Evolutionary conservation across 2,888 invertebrate genomes (phyloP).

Genomic region (Drosophila atripex): DNA sequence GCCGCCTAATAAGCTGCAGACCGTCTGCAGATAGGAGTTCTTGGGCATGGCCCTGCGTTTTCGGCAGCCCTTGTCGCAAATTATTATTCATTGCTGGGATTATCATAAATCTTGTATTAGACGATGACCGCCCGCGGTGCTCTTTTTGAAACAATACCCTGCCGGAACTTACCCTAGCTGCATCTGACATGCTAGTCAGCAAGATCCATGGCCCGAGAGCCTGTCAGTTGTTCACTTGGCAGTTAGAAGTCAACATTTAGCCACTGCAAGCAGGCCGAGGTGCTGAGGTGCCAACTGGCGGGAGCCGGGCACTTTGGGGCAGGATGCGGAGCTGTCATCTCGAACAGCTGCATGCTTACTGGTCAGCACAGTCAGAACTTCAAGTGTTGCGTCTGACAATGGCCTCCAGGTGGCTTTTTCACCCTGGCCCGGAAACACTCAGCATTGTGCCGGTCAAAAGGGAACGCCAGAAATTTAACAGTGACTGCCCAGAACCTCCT

Average conservation of each 20-base stretch:
- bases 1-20: constrained; percentile 56
- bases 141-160: background rate
- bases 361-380: constrained; percentile 24
- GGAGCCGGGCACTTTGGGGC: constrained; percentile 14
- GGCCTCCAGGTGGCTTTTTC: constrained; percentile 41
- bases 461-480: constrained; percentile 8
- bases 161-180: constrained; percentile 42
- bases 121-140: constrained; percentile 1
- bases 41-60: constrained; percentile 37
- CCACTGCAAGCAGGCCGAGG: constrained; percentile 26
- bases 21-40: background rate
- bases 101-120: constrained; percentile 49
- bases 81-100: constrained; percentile 69
- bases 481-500: background rate
- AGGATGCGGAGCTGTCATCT: background rate
- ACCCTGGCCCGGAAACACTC: constrained; percentile 24
- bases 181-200: constrained; percentile 48
- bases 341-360: constrained; percentile 10
- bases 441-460: constrained; percentile 5
- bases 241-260: constrained; percentile 35
- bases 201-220: constrained; percentile 47
- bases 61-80: constrained; percentile 44
- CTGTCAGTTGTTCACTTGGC: constrained; percentile 14
- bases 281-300: constrained; percentile 31
- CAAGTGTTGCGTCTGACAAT: constrained; percentile 45